Evolutionary conservation across 1,140 invertebrate genomes (phyloP), one percentile per base, ranked within the genome.

Genomic region (Drosophila quadrilineata): DNA sequence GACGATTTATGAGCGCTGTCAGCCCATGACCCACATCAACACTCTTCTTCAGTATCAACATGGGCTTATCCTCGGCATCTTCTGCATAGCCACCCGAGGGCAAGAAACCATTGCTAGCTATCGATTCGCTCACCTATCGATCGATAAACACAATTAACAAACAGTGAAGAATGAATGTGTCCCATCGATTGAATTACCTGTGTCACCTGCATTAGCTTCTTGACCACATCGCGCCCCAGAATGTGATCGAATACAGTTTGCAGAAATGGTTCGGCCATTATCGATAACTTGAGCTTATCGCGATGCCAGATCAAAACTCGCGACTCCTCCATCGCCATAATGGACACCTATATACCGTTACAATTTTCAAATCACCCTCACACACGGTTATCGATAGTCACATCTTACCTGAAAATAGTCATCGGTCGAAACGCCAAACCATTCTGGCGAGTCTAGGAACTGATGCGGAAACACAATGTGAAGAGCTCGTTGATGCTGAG

Each of bases 391-490:
- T 53, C 22, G 22, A 53, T 40, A 9, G 38, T n/a, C 19, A 5
- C 0, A 10, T 3, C 52, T 89, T 90, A 96, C 96, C 92, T 97
- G 95, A 90, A 96, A 97, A 88, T 93, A 95, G 88, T 97, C 96
- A 89, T 96, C 95, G 33, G 95, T 96, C 12, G 95, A 95, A 16
- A 96, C 95, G 62, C 95, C 95, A 91, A 97, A 97, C 95, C 95
- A 98, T 92, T 98, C 96, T 5, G 96, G 96, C 38, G 96, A 97
- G 91, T 98, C 96, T 66, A 98, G 93, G 91, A 98, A 97, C 91
- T 98, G 96, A 91, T 96, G 95, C 35, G 93, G 93, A 88, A 96
- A 95, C 67, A 98, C 95, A 88, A 96, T 95, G 90, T 98, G 96
- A 26, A 97, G 91, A 54, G 95, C 95, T 75, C 94, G 91, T 70